Base-by-base conservation (phyloP, 2,797 vertebrate genomes). In the Myripristis jacobus region DNA sequence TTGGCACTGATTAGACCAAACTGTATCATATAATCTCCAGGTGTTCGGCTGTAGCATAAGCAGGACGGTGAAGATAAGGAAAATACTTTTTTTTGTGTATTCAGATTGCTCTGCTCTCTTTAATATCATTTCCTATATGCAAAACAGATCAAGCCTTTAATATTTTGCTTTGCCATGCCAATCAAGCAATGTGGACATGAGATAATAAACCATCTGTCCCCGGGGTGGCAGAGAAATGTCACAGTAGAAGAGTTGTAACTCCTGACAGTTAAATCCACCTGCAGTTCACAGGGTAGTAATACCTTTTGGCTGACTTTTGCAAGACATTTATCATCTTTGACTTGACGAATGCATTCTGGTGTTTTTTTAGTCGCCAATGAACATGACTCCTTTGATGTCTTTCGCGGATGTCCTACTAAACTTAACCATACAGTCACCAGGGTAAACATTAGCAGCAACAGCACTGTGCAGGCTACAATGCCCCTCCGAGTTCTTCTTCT, bases 401-500 rank as follows among this genome's bases (percentile, higher is more conserved):
- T 79, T 83, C 73, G 24, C 4, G 16, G 41, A 73, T 64, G 75
- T 86, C 60, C 64, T 70, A 82, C 88, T 90, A 90, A 83, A 91
- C 84, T 80, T 90, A 89, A 82, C 81, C 70, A 58, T 31, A 64
- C 73, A 58, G 86, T 89, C 82, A 53, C 81, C 38, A 1, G 66
- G 79, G 75, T 41, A 31, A 63, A 69, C 46, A 56, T 36, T 36
- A 36, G 8, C 1, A 36, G 12, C 12, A 36, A 64, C 0, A 41
- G 22, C n/a, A 46, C 6, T 60, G 16, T 48, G 61, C 21, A 12
- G 29, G 56, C 34, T 25, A 12, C 18, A 50, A 48, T 36, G 12
- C 1, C 38, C 54, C 43, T 44, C 5, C 50, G 3, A 15, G 1
- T 22, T 53, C 8, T 56, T 31, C 41, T 36, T 50, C 41, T 46